Base-by-base conservation (phyloP, 2,113 vertebrate genomes). In the Camelus bactrianus region DNA sequence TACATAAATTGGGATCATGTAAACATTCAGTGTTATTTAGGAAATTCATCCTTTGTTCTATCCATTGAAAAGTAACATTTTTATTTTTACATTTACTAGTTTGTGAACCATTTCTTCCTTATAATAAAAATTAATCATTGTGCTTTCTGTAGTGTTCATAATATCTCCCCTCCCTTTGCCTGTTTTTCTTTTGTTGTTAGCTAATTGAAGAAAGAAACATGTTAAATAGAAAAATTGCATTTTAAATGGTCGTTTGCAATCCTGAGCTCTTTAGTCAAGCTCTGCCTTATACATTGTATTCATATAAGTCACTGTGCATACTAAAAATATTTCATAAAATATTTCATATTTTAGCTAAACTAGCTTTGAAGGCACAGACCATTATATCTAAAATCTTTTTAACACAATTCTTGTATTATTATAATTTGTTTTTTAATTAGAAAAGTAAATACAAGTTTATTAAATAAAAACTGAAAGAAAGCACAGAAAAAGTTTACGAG, bases 391-490 rank as follows among this genome's bases (percentile, higher is more conserved):
- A 96, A 79, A 82, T 87, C 6, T 91, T 76, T 94, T 69, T 26
- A 88, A 73, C 22, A 64, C 52, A 90, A 81, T 83, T 67, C 38
- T 42, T 15, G n/a, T 89, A 54, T 69, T 88, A 32, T 77, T 88
- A 28, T 76, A 67, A 35, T 30, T 65, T 94, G 19, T 73, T 87
- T 92, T 87, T 46, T 72, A 30, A 50, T 89, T 92, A 87, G 42
- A 90, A 95, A 79, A 83, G 8, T 42, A 91, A 94, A 35, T 70
- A 16, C 14, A 3, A 91, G 9, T 48, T 95, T 26, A 54, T 73
- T 81, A 92, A 91, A 73, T 94, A 82, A 84, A 90, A 96, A 67
- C 70, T 72, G 11, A 91, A 93, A 91, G 11, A 91, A 93, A 91
- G 20, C 30, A 54, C 16, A 75, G 54, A 16, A 76, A 72, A 83